These are phyloP conservation scores for Phania funesta DNA, from an alignment of 2,888 invertebrate species.

Conservation along the genomic window DNA sequence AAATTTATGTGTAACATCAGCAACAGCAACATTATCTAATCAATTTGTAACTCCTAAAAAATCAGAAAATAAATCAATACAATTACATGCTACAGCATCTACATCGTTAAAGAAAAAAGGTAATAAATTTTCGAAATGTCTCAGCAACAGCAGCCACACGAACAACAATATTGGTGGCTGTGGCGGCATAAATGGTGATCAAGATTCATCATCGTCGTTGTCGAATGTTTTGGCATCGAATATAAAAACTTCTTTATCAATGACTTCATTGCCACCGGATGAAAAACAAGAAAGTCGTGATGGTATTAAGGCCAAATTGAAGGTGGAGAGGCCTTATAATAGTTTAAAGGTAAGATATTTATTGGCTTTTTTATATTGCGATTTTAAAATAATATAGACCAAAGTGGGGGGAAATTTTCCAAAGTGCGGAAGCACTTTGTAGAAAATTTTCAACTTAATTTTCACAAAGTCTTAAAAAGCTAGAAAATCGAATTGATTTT, in stretches of 20 bases:
- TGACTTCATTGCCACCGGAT: constrained; percentile 88
- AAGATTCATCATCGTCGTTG: constrained; percentile 60
- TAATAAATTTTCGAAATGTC: constrained; percentile 64
- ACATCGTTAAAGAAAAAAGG: constrained; percentile 73
- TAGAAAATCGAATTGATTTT: no score
- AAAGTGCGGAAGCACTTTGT: no score
- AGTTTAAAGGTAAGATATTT: constrained; percentile 84
- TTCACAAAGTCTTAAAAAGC: no score
- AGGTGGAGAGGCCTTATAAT: constrained; percentile 88
- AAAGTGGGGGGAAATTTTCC: no score
- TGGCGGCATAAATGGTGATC: constrained; percentile 16
- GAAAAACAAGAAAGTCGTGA: constrained; percentile 81
- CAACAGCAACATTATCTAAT: constrained; percentile 39
- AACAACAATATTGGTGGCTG: constrained; percentile 6
- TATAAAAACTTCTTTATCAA: constrained; percentile 82
- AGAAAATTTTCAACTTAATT: no score
- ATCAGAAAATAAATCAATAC: constrained; percentile 59
- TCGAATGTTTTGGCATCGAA: constrained; percentile 69
- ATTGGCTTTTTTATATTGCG: no score
- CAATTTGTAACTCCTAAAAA: constrained; percentile 65
- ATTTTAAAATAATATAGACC: no score
- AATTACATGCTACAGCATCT: constrained; percentile 62
- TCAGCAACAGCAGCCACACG: constrained; percentile 10
- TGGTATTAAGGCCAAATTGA: constrained; percentile 81
- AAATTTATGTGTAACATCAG: constrained; percentile 4